Base-by-base conservation (phyloP, 2,888 invertebrate genomes). In the Aporophyla nigra region DNA sequence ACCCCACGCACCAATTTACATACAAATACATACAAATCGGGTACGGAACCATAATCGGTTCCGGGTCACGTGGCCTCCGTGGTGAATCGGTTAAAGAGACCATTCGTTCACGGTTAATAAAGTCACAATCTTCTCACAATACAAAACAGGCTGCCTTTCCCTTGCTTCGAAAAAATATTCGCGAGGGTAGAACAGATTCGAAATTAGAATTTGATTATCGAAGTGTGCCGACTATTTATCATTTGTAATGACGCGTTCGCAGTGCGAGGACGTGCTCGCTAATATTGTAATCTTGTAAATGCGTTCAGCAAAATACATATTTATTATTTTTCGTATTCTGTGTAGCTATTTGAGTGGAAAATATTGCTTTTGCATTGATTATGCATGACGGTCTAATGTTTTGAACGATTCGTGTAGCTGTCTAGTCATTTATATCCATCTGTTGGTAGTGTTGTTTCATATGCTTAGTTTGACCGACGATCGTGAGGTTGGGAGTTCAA, bases 51-150 rank as follows among this genome's bases (percentile, higher is more conserved):
- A 91, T 93, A 94, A 96, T 97, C 95, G 93, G 96, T 96, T 96
- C 95, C 96, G 95, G 95, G 97, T 97, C 97, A 97, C 97, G 97
- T 97, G 97, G 91, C 97, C 89, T 92, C 95, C 97, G 96, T 94
- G 94, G 94, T 97, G 96, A 97, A 97, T 97, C 96, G 91, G 94
- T 94, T 94, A 95, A 95, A 95, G 95, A 95, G 95, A 95, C 93
- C 93, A 93, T 93, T 93, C 93, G 91, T 96, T 96, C 94, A 96
- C 96, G 96, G 93, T 95, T 96, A 96, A 96, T 96, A 96, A 96
- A 95, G 94, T 92, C 93, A 96, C 96, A 96, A 96, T 95, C 95
- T 96, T 96, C 95, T 95, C 95, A 96, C 95, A 96, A 96, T 95
- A 95, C 93, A 91, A 92, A 92, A 93, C 93, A 93, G 93, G 88